phyloP scores from a whole-genome alignment of 2,113 vertebrate genomes.

The Columba janthina region DNA sequence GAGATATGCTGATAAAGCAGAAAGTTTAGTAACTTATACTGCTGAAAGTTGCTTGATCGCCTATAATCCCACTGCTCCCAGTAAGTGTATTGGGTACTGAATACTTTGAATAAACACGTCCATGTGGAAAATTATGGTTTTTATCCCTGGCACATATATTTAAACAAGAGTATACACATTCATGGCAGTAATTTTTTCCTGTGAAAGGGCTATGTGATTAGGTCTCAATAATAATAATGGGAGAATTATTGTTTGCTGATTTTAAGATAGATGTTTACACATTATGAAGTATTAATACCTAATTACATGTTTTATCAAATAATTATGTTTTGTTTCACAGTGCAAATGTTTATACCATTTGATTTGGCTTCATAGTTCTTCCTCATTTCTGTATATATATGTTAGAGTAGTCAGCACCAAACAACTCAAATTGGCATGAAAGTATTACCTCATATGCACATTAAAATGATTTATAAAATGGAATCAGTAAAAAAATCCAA shows the following conservation, averaged over 20 bases:
- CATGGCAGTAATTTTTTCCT: background rate
- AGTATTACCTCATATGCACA: background rate
- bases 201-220: background rate
- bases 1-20: background rate
- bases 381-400: background rate
- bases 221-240: background rate
- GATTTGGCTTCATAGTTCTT: background rate
- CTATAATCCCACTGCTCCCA: background rate
- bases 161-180: background rate
- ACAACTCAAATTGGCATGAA: background rate
- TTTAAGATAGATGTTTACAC: background rate
- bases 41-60: background rate
- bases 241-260: background rate
- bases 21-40: background rate
- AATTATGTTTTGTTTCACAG: background rate
- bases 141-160: background rate
- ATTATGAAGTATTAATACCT: background rate
- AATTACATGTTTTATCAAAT: background rate
- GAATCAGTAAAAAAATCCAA: background rate
- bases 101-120: background rate
- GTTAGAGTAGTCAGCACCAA: background rate
- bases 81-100: background rate
- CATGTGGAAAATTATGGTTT: background rate
- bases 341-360: background rate
- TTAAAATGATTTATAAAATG: conserved; percentile 19